These are phyloP conservation scores for Cenopis cana DNA, from an alignment of 2,888 invertebrate genomes.

Conservation along the genomic window DNA sequence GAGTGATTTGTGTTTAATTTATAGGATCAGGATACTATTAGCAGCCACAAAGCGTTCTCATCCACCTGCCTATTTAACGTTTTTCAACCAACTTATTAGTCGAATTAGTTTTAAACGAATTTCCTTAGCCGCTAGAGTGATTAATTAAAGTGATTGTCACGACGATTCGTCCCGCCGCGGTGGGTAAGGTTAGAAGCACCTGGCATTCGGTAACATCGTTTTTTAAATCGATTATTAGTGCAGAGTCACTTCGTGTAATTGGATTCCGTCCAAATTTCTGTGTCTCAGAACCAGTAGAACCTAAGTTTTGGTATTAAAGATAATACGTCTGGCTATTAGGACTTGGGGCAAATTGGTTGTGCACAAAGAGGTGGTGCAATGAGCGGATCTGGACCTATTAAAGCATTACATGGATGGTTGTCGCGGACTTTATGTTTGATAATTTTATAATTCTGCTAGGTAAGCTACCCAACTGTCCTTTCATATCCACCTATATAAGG, in stretches of 20 bases:
- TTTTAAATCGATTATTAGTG: conserved; percentile 74
- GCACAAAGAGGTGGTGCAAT: conserved; percentile 56
- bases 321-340: not conserved
- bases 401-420: conserved; percentile 56
- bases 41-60: conserved; percentile 6
- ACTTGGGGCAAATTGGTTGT: conserved; percentile 62
- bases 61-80: conserved; percentile 15
- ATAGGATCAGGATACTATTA: not conserved
- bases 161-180: conserved; percentile 75
- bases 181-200: conserved; percentile 73
- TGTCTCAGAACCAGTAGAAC: not conserved
- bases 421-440: conserved; percentile 46
- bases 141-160: conserved; percentile 81
- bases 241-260: conserved; percentile 81
- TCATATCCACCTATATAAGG: not conserved
- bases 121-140: conserved; percentile 69
- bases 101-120: conserved; percentile 56
- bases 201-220: conserved; percentile 64
- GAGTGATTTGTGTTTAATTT: not conserved
- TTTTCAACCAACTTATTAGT: conserved; percentile 44
- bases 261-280: conserved; percentile 58
- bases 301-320: not conserved
- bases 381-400: conserved; percentile 65
- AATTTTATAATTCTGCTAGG: conserved; percentile 10
- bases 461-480: conserved; percentile 2